Conservation (phyloP, 1,140 invertebrate species). For the Platorchestia sp. region DNA sequence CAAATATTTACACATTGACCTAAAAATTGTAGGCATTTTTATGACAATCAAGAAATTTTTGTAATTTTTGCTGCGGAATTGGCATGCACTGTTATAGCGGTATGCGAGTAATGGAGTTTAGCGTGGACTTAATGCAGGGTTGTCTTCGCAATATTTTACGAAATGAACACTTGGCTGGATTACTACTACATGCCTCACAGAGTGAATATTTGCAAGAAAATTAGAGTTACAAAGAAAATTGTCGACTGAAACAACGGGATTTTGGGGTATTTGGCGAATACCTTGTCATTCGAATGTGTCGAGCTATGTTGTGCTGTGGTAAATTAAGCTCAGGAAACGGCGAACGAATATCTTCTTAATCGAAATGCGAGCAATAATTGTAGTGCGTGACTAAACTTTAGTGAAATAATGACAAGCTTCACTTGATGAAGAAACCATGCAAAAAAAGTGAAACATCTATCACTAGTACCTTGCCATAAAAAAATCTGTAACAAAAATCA, state of each 20-base stretch:
- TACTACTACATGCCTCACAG: background rate
- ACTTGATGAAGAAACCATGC: background rate
- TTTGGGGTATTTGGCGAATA: background rate
- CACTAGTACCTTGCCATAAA: background rate
- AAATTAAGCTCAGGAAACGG: too few species aligned
- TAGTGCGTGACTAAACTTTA: background rate
- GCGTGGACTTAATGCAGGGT: background rate
- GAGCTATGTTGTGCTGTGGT: background rate
- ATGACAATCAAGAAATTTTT: background rate
- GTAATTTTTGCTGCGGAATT: background rate
- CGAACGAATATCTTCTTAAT: too few species aligned
- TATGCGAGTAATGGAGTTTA: background rate
- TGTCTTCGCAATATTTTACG: background rate
- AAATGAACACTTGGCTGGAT: background rate
- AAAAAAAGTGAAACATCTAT: too few species aligned
- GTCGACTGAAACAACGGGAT: background rate
- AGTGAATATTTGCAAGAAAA: background rate
- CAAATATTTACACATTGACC: background rate
- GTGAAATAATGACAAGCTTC: background rate
- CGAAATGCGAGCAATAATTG: background rate
- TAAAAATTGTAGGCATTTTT: background rate
- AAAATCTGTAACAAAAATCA: background rate
- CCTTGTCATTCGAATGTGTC: background rate
- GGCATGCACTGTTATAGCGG: background rate
- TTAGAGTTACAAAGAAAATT: background rate